Percentiles rank a stretch among this genome's conserved stretches.
Evolutionary conservation across 2,113 vertebrate species (phyloP).

Genomic region (Reinhardtius hippoglossoides): DNA sequence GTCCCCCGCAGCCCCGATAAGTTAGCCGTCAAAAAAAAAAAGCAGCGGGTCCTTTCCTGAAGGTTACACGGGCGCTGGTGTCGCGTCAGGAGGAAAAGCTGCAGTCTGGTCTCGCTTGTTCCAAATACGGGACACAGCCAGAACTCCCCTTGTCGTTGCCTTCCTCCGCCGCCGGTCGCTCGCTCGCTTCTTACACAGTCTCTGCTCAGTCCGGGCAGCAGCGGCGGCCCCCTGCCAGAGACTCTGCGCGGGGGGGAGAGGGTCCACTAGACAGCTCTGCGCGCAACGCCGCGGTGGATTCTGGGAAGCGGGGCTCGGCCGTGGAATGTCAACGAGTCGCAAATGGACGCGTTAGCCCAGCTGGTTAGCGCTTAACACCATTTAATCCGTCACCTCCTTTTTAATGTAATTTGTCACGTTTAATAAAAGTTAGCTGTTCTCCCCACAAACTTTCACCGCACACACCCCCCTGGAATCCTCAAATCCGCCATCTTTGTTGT

Average conservation of each 20-base stretch:
- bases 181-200: conserved; percentile 72
- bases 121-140: conserved; percentile 75
- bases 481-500: conserved; percentile 55
- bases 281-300: conserved; percentile 54
- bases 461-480: conserved; percentile 29
- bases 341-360: conserved; percentile 8
- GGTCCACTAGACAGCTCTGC: background rate
- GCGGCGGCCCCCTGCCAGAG: conserved; percentile 61
- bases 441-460: background rate
- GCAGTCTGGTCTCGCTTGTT: conserved; percentile 61
- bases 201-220: conserved; percentile 63
- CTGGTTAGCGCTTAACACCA: background rate
- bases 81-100: conserved; percentile 52
- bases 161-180: conserved; percentile 73
- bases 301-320: conserved; percentile 42
- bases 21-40: conserved; percentile 30
- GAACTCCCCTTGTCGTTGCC: conserved; percentile 48
- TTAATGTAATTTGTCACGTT: accelerated
- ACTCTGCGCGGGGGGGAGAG: conserved; percentile 14
- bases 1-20: conserved; percentile 26
- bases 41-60: conserved; percentile 32
- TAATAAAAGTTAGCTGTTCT: too few species aligned
- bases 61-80: conserved; percentile 53
- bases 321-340: conserved; percentile 44
- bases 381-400: too few species aligned